Conservation (phyloP, 2,797 vertebrate genomes). For the Acridotheres tristis region DNA sequence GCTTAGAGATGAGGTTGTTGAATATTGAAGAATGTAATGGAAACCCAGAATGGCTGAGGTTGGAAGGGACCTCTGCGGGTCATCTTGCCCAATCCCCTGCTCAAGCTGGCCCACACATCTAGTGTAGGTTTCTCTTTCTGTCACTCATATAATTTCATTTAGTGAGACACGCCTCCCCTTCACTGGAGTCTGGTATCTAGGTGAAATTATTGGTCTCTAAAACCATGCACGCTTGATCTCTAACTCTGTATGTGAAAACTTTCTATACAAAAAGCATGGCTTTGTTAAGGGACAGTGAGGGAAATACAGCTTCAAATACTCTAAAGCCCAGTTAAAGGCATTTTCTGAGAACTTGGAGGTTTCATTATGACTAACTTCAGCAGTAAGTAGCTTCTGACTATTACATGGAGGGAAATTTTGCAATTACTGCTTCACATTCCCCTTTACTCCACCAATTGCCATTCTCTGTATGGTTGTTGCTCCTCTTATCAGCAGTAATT, state of each 20-base stretch:
- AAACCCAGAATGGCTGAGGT: neutral
- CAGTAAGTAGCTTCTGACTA: neutral
- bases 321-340: neutral
- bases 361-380: neutral
- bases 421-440: neutral
- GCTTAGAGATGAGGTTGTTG: neutral
- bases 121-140: neutral
- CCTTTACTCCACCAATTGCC: neutral
- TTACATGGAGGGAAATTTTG: neutral
- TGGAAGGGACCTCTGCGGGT: neutral
- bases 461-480: neutral
- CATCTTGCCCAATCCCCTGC: neutral
- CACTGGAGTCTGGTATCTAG: neutral
- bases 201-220: neutral
- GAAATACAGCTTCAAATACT: neutral
- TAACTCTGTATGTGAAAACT: neutral
- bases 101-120: neutral
- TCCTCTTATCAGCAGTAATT: neutral
- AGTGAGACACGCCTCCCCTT: neutral
- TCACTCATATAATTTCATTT: neutral
- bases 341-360: neutral
- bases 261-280: neutral
- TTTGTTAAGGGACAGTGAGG: neutral
- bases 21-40: neutral
- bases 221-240: accelerated